Conservation (phyloP, 2,888 invertebrate species). For the Microctonus brassicae region DNA sequence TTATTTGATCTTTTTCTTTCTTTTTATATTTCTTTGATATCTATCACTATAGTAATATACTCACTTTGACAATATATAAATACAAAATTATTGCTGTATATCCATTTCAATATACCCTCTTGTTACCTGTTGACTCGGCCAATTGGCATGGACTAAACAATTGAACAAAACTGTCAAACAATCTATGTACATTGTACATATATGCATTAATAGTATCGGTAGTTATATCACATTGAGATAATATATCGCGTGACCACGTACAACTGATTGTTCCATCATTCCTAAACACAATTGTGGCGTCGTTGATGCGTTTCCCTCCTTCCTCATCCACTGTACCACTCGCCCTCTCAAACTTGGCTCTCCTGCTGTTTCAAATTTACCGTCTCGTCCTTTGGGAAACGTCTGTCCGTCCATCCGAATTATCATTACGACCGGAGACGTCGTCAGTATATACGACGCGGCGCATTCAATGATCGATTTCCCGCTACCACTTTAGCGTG, state of each 20-base stretch:
- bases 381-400: constrained; percentile 17
- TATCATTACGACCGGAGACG: constrained; percentile 34
- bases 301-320: not conserved
- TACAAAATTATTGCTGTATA: not conserved
- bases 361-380: not conserved
- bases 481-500: not conserved
- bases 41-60: no score
- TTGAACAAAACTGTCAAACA: constrained; percentile 13
- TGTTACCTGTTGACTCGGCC: constrained; percentile 17
- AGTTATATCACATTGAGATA: not conserved
- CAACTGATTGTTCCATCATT: constrained; percentile 36
- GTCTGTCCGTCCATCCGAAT: constrained; percentile 33
- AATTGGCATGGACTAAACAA: constrained; percentile 17
- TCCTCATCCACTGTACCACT: not conserved
- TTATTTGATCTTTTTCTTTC: no score
- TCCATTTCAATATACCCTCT: not conserved
- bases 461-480: constrained; percentile 34
- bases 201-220: not conserved
- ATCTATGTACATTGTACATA: not conserved
- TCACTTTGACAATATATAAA: not conserved
- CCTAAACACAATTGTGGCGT: constrained; percentile 12
- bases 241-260: constrained; percentile 37
- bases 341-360: not conserved
- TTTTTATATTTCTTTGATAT: no score
- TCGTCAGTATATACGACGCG: constrained; percentile 21